Evolutionary conservation across 2,888 invertebrate genomes (phyloP), one percentile per base, ranked within the genome.

Genomic region (Phania funesta): DNA sequence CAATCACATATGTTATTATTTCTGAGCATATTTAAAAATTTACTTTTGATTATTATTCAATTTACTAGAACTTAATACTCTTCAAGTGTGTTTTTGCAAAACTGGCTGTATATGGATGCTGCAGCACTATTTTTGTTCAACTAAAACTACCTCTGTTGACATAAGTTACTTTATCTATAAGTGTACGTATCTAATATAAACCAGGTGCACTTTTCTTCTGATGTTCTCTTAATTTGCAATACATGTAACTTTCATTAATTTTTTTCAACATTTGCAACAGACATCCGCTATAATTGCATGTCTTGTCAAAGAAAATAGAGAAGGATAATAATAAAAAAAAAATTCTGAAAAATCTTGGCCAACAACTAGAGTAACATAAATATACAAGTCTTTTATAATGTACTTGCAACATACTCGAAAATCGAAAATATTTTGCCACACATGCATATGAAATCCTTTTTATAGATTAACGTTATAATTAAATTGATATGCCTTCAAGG

Each of bases 231-330:
- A 13, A 11, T 38, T 32, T 20, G 5, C 7, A 11, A 20, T 29
- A 29, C n/a, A 29, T 29, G 2, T 13, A 13, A 9, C 16, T 38
- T 38, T 7, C 26, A 29, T 54, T 32, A 24, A 22, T 41, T n/a
- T 26, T n/a, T 38, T 9, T 56, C 9, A 41, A 70, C 50, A 68
- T 56, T 16, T 82, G 77, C 68, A 74, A 78, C 50, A 74, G 82
- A 78, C 82, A 82, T 74, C 56, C 70, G 32, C 64, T 64, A 46
- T 82, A 82, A 82, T 82, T 82, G 74, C 77, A 74, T 78, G 82
- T 77, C 73, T 62, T 44, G 18, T 35, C 13, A 32, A 46, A 32
- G 46, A 56, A 5, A 29, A 16, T 22, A 22, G n/a, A 24, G 11
- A 50, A 50, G 1, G 4, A 24, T 13, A 41, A 11, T 18, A 44